phyloP scores from a whole-genome alignment of 2,113 vertebrate species.

The Hiodon tergisus region DNA sequence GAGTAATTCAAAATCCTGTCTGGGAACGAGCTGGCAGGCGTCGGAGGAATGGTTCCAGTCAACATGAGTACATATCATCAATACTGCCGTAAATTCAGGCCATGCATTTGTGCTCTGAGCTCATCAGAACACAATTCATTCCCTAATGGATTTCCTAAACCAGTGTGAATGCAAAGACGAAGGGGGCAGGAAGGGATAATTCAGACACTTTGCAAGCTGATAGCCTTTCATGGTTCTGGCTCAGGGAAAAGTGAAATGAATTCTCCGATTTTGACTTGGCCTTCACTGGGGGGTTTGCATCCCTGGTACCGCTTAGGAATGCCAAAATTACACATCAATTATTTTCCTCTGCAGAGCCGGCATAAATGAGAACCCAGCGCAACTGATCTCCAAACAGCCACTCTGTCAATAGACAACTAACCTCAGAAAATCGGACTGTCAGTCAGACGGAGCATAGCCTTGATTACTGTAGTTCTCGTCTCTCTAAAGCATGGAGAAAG shows the following conservation, averaged over 20 bases:
- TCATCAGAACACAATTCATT: neutral
- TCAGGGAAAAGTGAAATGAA: conserved; percentile 7
- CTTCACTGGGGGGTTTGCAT: neutral
- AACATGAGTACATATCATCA: neutral
- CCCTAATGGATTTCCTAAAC: conserved; percentile 1
- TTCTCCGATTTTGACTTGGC: conserved; percentile 3
- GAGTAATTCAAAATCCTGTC: no score
- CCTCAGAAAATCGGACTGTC: neutral
- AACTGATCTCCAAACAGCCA: neutral
- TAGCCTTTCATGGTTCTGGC: neutral
- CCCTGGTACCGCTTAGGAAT: neutral
- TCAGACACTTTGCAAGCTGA: conserved; percentile 6
- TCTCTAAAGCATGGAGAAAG: neutral
- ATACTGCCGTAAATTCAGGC: conserved; percentile 8
- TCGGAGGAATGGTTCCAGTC: no score
- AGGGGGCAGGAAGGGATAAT: neutral
- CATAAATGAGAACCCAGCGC: neutral
- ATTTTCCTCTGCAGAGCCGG: neutral
- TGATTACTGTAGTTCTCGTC: neutral
- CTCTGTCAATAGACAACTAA: neutral
- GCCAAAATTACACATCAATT: conserved; percentile 7
- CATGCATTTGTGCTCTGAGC: neutral
- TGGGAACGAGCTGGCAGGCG: no score
- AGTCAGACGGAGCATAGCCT: neutral
- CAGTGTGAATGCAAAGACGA: neutral